Evolutionary conservation across 2,797 vertebrate genomes (phyloP).

Genomic region (Cossypha dichroa): DNA sequence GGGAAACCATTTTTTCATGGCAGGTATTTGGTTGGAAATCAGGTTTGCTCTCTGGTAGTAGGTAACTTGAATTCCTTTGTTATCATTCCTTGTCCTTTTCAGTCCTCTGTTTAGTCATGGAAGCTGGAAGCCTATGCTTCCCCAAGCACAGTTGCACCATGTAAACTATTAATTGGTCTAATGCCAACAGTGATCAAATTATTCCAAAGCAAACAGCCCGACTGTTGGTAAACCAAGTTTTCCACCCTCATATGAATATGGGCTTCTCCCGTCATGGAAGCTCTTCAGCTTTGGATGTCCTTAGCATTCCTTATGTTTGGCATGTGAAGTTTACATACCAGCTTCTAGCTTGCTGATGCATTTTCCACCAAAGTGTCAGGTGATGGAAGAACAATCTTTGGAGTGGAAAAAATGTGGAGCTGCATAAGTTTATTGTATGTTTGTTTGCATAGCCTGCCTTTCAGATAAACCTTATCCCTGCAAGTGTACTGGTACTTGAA

Average conservation of each 20-base stretch:
- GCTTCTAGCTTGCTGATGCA: neutral
- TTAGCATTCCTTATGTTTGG: neutral
- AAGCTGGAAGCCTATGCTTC: neutral
- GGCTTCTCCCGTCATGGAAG: neutral
- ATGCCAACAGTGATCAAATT: neutral
- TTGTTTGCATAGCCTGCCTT: neutral
- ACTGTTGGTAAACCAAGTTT: slow-evolving; percentile 20
- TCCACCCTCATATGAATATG: neutral
- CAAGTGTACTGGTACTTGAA: neutral
- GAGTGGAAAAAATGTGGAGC: slow-evolving; percentile 19
- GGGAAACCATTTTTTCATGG: neutral
- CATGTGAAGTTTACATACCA: slow-evolving; percentile 36
- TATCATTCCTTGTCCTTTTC: slow-evolving; percentile 19
- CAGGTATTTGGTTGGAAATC: neutral
- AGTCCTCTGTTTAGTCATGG: neutral
- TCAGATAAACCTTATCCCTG: neutral
- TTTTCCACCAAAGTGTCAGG: slow-evolving; percentile 21
- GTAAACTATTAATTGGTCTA: neutral
- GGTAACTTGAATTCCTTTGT: neutral
- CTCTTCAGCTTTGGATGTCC: neutral
- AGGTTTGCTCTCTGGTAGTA: neutral
- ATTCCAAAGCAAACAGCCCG: neutral
- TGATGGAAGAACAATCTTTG: neutral
- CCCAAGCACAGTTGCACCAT: neutral
- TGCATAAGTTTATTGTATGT: neutral